These are phyloP conservation scores for Gasterosteus nipponicus DNA, from an alignment of 2,113 vertebrate genomes.

Conservation along the genomic window DNA sequence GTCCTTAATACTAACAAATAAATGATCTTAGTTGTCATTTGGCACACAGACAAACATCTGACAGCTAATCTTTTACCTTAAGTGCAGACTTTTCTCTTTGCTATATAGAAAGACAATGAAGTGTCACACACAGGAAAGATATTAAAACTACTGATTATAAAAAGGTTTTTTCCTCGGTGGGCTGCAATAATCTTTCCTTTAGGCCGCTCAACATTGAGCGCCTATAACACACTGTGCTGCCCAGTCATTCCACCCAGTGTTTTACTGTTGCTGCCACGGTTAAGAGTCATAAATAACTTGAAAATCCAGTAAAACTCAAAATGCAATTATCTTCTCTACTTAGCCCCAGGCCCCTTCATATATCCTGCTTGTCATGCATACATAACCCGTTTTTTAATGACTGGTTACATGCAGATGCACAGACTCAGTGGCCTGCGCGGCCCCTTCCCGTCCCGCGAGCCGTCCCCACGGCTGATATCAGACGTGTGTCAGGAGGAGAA, in stretches of 20 bases:
- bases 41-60: slow-evolving; percentile 27
- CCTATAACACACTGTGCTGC: slow-evolving; percentile 29
- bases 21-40: slow-evolving; percentile 19
- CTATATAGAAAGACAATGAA: slow-evolving; percentile 25
- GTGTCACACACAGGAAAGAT: slow-evolving; percentile 19
- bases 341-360: slow-evolving; percentile 96
- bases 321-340: slow-evolving; percentile 99
- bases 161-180: slow-evolving; percentile 26
- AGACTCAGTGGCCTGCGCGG: slow-evolving; percentile 89
- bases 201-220: slow-evolving; percentile 31
- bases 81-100: slow-evolving; percentile 48
- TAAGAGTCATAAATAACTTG: slow-evolving; percentile 99
- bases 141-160: slow-evolving; percentile 39
- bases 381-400: slow-evolving; percentile 95
- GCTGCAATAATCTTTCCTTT: slow-evolving; percentile 15
- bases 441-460: slow-evolving; percentile 50
- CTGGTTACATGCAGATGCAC: slow-evolving; percentile 92
- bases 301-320: slow-evolving; percentile 99
- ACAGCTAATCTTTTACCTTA: slow-evolving; percentile 32
- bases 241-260: slow-evolving; percentile 71
- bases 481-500: slow-evolving; percentile 48
- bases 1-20: slow-evolving; percentile 39
- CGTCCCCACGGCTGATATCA: slow-evolving; percentile 65
- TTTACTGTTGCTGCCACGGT: slow-evolving; percentile 87
- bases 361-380: slow-evolving; percentile 95